Conservation (phyloP, 2,113 vertebrate species). For the Python bivittatus region DNA sequence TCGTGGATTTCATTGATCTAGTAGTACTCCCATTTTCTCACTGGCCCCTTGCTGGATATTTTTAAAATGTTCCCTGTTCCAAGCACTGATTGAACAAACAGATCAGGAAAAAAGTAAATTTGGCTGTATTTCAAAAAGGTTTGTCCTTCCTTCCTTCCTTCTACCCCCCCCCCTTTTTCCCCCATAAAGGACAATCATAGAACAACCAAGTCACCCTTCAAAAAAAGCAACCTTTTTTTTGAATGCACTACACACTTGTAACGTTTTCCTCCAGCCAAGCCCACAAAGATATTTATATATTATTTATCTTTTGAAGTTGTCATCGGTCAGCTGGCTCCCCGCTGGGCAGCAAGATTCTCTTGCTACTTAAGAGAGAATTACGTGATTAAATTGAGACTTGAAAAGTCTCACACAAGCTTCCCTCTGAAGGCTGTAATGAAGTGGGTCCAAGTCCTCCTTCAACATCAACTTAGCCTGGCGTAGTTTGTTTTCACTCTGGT, state of each 20-base stretch:
- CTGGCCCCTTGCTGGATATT: neutral
- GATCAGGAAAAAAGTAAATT: neutral
- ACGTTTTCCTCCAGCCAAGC: slow-evolving; percentile 68
- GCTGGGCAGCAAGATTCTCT: slow-evolving; percentile 87
- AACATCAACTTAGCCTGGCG: slow-evolving; percentile 92
- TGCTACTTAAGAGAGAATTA: slow-evolving; percentile 93
- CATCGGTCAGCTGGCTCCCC: slow-evolving; percentile 86
- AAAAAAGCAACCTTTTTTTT: slow-evolving; percentile 63
- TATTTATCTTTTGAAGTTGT: slow-evolving; percentile 95
- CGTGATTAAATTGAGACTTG: slow-evolving; percentile 95
- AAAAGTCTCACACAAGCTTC: slow-evolving; percentile 91
- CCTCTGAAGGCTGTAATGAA: slow-evolving; percentile 98
- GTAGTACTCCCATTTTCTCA: neutral
- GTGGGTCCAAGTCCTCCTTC: slow-evolving; percentile 91
- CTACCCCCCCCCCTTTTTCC: too few relatives aligned
- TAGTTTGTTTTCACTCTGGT: slow-evolving; percentile 97
- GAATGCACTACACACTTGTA: slow-evolving; percentile 62
- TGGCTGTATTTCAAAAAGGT: neutral
- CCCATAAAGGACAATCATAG: neutral
- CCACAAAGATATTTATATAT: slow-evolving; percentile 87
- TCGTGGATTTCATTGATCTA: neutral
- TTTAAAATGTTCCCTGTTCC: neutral
- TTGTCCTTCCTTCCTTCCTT: neutral
- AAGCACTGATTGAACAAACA: slow-evolving; percentile 3
- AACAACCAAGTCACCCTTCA: slow-evolving; percentile 18